Conservation (phyloP, 2,113 vertebrate genomes). For the Paramisgurnus dabryanus region DNA sequence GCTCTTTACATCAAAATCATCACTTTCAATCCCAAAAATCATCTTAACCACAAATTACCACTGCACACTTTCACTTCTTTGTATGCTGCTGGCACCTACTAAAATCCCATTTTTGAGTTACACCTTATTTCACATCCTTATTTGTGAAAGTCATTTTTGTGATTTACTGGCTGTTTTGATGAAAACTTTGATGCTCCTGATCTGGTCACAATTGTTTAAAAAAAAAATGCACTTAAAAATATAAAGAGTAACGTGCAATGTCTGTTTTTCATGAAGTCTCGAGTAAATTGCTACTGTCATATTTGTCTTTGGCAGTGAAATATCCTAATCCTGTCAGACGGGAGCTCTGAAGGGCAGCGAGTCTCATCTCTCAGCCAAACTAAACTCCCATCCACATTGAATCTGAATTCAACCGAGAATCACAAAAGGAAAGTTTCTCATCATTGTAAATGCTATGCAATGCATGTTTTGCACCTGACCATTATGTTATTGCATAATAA, state of each 20-base stretch:
- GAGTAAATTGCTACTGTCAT: slow-evolving; percentile 18
- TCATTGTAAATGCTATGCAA: neutral
- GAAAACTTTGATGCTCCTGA: too few species aligned
- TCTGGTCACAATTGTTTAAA: too few species aligned
- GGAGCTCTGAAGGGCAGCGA: neutral
- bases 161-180: too few species aligned
- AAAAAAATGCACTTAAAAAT: too few species aligned
- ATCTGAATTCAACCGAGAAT: neutral
- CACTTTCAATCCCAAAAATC: neutral
- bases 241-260: too few species aligned
- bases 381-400: neutral
- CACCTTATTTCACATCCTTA: neutral
- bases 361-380: slow-evolving; percentile 3
- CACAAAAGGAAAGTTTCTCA: slow-evolving; percentile 1
- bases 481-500: neutral
- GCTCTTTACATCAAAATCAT: too few species aligned
- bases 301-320: slow-evolving; percentile 12
- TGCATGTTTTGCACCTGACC: slow-evolving; percentile 1
- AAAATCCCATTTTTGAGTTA: neutral
- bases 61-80: neutral
- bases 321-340: neutral
- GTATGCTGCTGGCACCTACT: neutral
- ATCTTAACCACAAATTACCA: neutral
- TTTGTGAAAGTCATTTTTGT: too few species aligned
- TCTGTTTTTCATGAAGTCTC: neutral